Conservation (phyloP, 2,797 vertebrate genomes). For the Melanotaenia pygmaea region DNA sequence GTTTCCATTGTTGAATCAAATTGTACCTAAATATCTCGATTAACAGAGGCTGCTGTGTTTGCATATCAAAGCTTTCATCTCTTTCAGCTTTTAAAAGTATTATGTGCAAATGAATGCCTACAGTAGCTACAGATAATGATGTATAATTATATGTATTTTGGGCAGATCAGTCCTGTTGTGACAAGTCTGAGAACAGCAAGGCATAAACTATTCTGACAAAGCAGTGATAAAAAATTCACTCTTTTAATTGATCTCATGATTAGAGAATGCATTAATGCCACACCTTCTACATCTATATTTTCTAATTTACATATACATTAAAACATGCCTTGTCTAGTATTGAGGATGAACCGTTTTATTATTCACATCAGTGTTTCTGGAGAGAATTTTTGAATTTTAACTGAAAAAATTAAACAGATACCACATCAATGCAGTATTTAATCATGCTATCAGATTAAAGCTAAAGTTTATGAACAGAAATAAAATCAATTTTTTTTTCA, state of each 20-base stretch:
- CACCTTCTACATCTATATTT: background rate
- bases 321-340: background rate
- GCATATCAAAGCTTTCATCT: background rate
- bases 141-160: background rate
- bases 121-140: background rate
- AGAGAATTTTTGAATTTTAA: background rate
- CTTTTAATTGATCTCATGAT: slow-evolving; percentile 27
- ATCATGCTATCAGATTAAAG: too few species aligned
- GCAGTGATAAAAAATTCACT: slow-evolving; percentile 21
- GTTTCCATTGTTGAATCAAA: too few species aligned
- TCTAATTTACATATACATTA: slow-evolving; percentile 27
- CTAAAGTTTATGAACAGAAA: too few species aligned
- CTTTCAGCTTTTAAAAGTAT: background rate
- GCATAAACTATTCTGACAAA: background rate
- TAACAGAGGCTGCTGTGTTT: background rate
- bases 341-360: background rate
- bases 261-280: background rate
- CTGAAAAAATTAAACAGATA: too few species aligned
- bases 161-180: slow-evolving; percentile 17
- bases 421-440: too few species aligned
- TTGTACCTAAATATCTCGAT: too few species aligned
- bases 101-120: background rate
- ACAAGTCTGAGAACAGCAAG: slow-evolving; percentile 11
- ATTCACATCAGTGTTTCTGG: background rate
- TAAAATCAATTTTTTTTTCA: too few species aligned